A percentile compares a stretch with the other conserved stretches of the same genome.
Conservation (phyloP, 1,140 invertebrate species). For the Seison nebaliae region DNA sequence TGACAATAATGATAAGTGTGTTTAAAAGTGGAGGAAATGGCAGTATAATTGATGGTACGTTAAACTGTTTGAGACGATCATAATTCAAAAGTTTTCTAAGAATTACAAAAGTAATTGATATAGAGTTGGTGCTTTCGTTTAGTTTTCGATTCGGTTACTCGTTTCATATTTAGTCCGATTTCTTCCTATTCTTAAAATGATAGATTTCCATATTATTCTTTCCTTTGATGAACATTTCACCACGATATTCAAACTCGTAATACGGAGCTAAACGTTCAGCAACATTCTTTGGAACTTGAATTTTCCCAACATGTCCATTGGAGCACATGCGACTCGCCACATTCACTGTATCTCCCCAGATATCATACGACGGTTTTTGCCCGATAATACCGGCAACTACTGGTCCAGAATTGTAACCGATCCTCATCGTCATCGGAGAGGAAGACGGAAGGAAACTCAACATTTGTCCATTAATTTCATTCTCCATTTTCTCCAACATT, state of each 20-base stretch:
- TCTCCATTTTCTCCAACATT: slow-evolving; percentile 48
- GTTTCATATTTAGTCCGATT: too few species aligned
- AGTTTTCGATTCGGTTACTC: too few species aligned
- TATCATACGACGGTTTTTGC: slow-evolving; percentile 77
- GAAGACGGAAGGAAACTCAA: too few species aligned
- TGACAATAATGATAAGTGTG: too few species aligned
- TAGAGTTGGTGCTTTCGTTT: too few species aligned
- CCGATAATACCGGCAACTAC: slow-evolving; percentile 83
- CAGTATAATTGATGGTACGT: too few species aligned
- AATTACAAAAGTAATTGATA: too few species aligned
- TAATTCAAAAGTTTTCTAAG: too few species aligned
- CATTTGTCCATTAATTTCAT: slow-evolving; percentile 58
- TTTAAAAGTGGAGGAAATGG: too few species aligned
- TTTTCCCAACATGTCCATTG: slow-evolving; percentile 32
- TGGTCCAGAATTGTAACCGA: slow-evolving; percentile 43
- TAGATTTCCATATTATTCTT: slow-evolving; percentile 35
- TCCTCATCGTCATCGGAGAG: too few species aligned
- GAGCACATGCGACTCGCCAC: slow-evolving; percentile 81
- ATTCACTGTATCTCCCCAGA: slow-evolving; percentile 93
- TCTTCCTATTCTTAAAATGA: too few species aligned
- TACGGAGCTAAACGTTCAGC: slow-evolving; percentile 32
- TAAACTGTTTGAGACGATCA: too few species aligned
- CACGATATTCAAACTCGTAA: slow-evolving; percentile 27
- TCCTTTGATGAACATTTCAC: slow-evolving; percentile 25
- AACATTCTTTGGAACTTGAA: slow-evolving; percentile 26